Percentiles rank a stretch among this genome's conserved stretches.
phyloP scores from a whole-genome alignment of 2,113 vertebrate genomes.

The Pipa parva region DNA sequence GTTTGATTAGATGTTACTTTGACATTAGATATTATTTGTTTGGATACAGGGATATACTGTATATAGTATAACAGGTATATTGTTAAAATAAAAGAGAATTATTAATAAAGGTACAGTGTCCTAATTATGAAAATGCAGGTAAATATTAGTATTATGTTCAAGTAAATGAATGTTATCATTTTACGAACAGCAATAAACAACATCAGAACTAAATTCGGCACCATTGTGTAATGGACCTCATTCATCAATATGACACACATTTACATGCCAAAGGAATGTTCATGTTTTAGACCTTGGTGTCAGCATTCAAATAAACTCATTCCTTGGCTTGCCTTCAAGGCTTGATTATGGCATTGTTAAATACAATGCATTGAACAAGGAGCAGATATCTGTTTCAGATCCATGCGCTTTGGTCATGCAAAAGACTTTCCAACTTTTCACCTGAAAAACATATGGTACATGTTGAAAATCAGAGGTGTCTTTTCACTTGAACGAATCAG shows the following conservation, averaged over 20 bases:
- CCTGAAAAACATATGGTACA: not conserved
- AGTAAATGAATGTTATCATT: constrained; percentile 42
- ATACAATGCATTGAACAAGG: constrained; percentile 49
- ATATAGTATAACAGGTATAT: not conserved
- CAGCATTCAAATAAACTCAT: constrained; percentile 49
- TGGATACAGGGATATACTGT: too few species aligned
- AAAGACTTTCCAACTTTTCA: constrained; percentile 34
- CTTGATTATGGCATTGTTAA: constrained; percentile 49
- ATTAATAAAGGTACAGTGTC: not conserved
- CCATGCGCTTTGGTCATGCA: constrained; percentile 46
- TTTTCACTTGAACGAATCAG: too few species aligned
- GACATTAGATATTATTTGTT: too few species aligned
- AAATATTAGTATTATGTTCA: constrained; percentile 38
- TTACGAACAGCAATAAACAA: constrained; percentile 45
- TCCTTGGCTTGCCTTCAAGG: constrained; percentile 53
- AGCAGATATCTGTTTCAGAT: constrained; percentile 41
- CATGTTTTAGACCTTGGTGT: constrained; percentile 44
- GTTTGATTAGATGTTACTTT: too few species aligned
- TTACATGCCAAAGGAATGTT: constrained; percentile 39
- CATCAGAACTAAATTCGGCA: constrained; percentile 41
- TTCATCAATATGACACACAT: constrained; percentile 45
- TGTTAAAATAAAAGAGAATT: not conserved
- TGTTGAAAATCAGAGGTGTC: not conserved
- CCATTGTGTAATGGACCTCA: constrained; percentile 45
- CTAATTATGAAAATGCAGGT: not conserved